These are phyloP conservation scores for Triplophysa siluroides DNA, from an alignment of 2,113 vertebrate genomes.

Conservation along the genomic window DNA sequence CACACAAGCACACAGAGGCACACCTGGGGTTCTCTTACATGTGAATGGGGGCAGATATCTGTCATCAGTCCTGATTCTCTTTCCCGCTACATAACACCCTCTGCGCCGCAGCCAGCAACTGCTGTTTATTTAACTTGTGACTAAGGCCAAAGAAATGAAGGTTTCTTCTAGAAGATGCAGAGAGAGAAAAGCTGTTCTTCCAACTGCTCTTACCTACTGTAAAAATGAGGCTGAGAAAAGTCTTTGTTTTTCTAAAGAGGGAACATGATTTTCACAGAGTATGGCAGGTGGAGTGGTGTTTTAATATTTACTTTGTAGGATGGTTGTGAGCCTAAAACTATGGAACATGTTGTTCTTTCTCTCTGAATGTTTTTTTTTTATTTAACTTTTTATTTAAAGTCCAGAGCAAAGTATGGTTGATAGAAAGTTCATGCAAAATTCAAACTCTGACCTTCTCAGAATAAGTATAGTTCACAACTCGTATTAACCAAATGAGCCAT, in stretches of 20 bases:
- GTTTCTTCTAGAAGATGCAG: constrained; percentile 28
- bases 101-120: constrained; percentile 27
- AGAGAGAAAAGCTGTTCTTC: constrained; percentile 10
- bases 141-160: constrained; percentile 48
- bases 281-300: neutral
- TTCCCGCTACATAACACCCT: constrained; percentile 50
- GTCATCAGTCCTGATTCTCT: constrained; percentile 54
- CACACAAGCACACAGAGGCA: constrained; percentile 47
- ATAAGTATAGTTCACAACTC: neutral
- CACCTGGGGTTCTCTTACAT: constrained; percentile 70
- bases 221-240: constrained; percentile 27
- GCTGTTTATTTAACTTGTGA: constrained; percentile 59
- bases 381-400: too few relatives aligned
- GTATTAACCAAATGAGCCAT: neutral
- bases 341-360: too few relatives aligned
- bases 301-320: neutral
- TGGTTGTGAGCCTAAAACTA: too few relatives aligned
- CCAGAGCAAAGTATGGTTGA: neutral
- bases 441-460: neutral
- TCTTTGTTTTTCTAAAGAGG: constrained; percentile 48
- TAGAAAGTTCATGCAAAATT: neutral
- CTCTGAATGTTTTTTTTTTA: too few relatives aligned
- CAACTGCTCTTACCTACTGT: neutral
- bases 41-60: constrained; percentile 63
- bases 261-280: constrained; percentile 8